Percentiles rank a stretch among this genome's conserved stretches.
Evolutionary conservation across 1,140 invertebrate genomes (phyloP).

Genomic region (Drosophila ficusphila): DNA sequence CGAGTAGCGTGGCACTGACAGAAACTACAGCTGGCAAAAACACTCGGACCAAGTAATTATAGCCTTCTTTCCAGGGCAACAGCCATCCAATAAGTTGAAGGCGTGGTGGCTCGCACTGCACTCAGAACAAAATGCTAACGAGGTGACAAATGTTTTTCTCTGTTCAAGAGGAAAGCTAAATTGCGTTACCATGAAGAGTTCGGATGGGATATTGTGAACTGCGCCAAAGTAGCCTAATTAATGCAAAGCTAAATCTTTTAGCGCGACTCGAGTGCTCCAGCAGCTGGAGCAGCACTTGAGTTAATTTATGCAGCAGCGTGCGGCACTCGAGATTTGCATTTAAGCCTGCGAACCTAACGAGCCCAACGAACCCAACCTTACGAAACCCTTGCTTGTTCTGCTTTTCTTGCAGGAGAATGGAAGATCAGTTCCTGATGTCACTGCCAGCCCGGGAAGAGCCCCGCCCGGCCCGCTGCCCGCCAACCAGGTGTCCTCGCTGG

Average conservation of each 20-base stretch:
- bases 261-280: constrained; percentile 46
- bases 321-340: constrained; percentile 63
- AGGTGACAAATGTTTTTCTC: too few species aligned
- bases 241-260: constrained; percentile 77
- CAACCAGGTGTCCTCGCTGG: constrained; percentile 85
- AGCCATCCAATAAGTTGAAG: too few species aligned
- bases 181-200: too few species aligned
- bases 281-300: constrained; percentile 48
- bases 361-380: too few species aligned
- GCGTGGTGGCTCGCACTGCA: too few species aligned
- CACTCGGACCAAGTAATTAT: constrained; percentile 63
- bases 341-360: constrained; percentile 29
- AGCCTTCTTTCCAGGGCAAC: constrained; percentile 44
- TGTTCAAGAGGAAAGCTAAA: too few species aligned
- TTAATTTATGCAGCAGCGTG: constrained; percentile 64
- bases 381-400: too few species aligned
- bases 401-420: constrained; percentile 90
- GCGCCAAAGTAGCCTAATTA: constrained; percentile 68
- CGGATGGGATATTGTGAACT: constrained; percentile 6
- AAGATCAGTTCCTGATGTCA: constrained; percentile 93
- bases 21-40: constrained; percentile 63
- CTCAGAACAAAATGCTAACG: background rate
- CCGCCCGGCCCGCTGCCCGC: constrained; percentile 87
- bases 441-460: constrained; percentile 93
- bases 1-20: constrained; percentile 52